Conservation (phyloP, 2,797 vertebrate species). For the Typhlichthys subterraneus region DNA sequence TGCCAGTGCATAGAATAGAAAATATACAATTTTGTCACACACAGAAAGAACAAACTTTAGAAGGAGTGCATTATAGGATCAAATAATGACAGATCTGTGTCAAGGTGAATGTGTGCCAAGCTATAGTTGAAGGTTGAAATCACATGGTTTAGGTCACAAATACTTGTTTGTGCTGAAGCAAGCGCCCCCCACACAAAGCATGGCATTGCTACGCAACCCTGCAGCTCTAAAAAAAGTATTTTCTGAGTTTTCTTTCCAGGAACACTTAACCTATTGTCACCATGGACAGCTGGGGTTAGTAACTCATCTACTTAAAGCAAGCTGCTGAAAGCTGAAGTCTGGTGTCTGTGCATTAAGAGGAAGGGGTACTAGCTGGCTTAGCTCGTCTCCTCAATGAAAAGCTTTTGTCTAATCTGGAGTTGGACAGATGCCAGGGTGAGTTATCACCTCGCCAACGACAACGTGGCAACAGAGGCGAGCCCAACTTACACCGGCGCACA, state of each 20-base stretch:
- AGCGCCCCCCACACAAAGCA: constrained; percentile 33
- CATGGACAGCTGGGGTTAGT: constrained; percentile 34
- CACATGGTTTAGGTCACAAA: constrained; percentile 21
- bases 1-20: too few species aligned
- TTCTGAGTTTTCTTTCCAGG: constrained; percentile 25
- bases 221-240: constrained; percentile 12
- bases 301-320: constrained; percentile 29
- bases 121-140: constrained; percentile 29
- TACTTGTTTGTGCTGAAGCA: background rate
- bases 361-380: constrained; percentile 10
- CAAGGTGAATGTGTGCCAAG: constrained; percentile 26
- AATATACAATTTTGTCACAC: too few species aligned
- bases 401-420: constrained; percentile 47
- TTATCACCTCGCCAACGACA: constrained; percentile 42
- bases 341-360: constrained; percentile 32
- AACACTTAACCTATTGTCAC: constrained; percentile 21
- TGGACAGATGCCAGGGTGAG: constrained; percentile 48
- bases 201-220: constrained; percentile 50
- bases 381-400: constrained; percentile 38
- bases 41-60: too few species aligned
- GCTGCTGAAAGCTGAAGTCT: constrained; percentile 40
- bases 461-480: constrained; percentile 34
- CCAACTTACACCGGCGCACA: constrained; percentile 30
- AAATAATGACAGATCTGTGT: constrained; percentile 14
- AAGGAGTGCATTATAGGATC: background rate